These are phyloP conservation scores for Delichon dasypus DNA, from an alignment of 2,797 vertebrate species.

Conservation along the genomic window DNA sequence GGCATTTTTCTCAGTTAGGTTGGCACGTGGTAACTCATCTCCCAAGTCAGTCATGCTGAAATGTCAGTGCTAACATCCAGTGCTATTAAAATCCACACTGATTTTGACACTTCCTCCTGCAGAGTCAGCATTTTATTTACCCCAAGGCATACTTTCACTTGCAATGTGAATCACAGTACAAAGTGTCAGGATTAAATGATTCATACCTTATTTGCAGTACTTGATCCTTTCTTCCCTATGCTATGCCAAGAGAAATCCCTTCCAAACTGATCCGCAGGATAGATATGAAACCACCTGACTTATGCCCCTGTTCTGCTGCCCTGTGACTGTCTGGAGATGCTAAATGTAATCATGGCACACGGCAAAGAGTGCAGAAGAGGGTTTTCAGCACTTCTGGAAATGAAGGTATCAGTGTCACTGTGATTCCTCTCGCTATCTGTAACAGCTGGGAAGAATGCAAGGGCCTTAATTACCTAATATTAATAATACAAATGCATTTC, in stretches of 20 bases:
- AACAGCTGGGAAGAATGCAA: not conserved
- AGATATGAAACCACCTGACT: not conserved
- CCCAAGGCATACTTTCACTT: not conserved
- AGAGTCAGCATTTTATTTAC: conserved; percentile 31
- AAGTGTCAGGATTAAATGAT: conserved; percentile 1
- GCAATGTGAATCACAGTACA: not conserved
- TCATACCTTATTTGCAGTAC: not conserved
- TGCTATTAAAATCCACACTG: conserved; percentile 3
- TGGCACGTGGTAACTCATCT: not conserved
- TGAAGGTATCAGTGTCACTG: not conserved
- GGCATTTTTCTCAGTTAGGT: not conserved
- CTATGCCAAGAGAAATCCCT: not conserved
- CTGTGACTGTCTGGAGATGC: not conserved
- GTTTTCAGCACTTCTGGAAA: not conserved
- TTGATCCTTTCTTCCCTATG: not conserved
- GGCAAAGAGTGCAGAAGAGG: not conserved
- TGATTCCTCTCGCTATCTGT: not conserved
- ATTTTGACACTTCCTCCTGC: conserved; percentile 17
- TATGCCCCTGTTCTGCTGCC: not conserved
- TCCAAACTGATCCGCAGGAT: not conserved
- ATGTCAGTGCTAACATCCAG: conserved; percentile 2
- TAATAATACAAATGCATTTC: not conserved
- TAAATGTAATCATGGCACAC: not conserved
- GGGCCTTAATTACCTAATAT: not conserved
- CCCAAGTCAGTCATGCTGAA: not conserved